These are phyloP conservation scores for Leucosticte australis DNA, from an alignment of 2,113 vertebrate species.

Conservation along the genomic window DNA sequence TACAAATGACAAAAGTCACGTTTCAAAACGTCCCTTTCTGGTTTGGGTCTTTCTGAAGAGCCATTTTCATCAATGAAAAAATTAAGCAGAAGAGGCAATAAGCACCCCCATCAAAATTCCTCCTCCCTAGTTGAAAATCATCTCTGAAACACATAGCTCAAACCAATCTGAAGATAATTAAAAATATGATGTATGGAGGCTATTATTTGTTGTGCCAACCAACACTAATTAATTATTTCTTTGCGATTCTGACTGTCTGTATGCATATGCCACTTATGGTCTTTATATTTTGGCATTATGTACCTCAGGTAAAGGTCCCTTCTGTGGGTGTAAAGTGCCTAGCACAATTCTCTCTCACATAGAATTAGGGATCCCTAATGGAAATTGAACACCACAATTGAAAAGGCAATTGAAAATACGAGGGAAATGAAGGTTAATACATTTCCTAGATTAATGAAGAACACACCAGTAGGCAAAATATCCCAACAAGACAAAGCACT, in stretches of 20 bases:
- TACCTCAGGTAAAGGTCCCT: neutral
- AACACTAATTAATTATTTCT: neutral
- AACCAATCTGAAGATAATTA: slow-evolving; percentile 25
- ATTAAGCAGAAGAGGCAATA: neutral
- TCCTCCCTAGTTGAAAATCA: neutral
- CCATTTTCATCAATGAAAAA: neutral
- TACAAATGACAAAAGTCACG: neutral
- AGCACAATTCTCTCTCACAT: neutral
- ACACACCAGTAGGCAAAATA: neutral
- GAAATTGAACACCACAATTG: neutral
- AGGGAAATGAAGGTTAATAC: neutral
- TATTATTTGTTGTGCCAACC: neutral
- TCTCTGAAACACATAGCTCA: neutral
- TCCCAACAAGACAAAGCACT: neutral
- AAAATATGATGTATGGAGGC: neutral
- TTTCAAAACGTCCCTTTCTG: neutral
- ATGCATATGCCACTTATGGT: neutral
- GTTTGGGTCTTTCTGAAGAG: neutral
- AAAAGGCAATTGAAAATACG: neutral
- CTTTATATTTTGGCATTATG: neutral
- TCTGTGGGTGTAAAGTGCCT: neutral
- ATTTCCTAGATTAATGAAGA: neutral
- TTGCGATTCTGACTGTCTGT: neutral
- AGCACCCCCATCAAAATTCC: neutral
- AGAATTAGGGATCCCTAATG: neutral